Evolutionary conservation across 37 sponge, comb jelly and placozoan genomes (phyloP).

Genomic region (Sycon ciliatum): DNA sequence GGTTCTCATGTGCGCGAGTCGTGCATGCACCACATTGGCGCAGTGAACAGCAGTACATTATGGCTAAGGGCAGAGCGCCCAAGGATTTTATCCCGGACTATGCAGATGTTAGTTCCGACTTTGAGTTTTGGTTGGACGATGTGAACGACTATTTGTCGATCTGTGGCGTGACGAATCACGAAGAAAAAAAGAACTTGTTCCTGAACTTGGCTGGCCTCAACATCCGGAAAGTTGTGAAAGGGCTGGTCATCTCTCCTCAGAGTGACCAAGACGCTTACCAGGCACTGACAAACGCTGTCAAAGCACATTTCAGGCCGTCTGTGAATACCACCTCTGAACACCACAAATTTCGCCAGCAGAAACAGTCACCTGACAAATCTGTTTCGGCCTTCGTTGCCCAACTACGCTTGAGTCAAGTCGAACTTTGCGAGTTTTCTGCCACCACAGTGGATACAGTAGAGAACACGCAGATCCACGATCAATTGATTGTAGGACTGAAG

Average conservation of each 20-base stretch:
- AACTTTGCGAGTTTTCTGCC: background rate
- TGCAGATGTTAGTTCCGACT: too few species aligned
- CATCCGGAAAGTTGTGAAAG: background rate
- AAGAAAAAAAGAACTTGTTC: background rate
- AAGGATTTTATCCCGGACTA: too few species aligned
- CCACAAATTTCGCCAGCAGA: background rate
- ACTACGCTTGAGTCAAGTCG: background rate
- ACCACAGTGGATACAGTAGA: background rate
- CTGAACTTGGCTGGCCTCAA: background rate
- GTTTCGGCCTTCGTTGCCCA: background rate
- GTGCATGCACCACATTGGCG: too few species aligned
- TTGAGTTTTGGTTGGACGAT: too few species aligned
- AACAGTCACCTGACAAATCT: background rate
- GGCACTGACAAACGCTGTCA: background rate
- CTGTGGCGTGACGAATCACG: background rate
- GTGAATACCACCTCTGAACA: background rate
- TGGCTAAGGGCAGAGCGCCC: too few species aligned
- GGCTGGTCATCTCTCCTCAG: background rate
- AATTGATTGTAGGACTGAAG: background rate
- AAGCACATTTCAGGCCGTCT: background rate
- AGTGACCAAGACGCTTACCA: background rate
- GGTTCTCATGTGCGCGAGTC: too few species aligned
- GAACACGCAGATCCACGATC: background rate
- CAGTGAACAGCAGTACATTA: too few species aligned
- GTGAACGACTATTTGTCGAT: background rate